phyloP scores from a whole-genome alignment of 2,797 vertebrate species.

The Lacerta bilineata region DNA sequence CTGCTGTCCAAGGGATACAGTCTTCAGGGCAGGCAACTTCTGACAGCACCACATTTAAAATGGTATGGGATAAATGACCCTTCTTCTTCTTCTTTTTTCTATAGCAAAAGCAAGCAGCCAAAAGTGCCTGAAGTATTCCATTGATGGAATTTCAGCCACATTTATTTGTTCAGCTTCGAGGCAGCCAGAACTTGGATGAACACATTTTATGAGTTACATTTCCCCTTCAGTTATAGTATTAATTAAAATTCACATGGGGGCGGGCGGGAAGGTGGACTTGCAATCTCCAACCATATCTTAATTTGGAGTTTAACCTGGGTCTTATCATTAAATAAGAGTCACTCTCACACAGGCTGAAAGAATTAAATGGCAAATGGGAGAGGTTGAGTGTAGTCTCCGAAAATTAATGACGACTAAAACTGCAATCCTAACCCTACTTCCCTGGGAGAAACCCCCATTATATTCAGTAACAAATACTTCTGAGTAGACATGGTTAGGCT shows the following conservation, averaged over 20 bases:
- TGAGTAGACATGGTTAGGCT: neutral
- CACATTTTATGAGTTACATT: conserved; percentile 51
- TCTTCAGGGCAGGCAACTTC: neutral
- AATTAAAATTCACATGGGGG: conserved; percentile 47
- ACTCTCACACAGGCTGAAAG: neutral
- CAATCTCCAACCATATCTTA: conserved; percentile 15
- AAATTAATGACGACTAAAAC: neutral
- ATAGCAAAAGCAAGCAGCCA: neutral
- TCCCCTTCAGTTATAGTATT: conserved; percentile 46
- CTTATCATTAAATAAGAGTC: conserved; percentile 29
- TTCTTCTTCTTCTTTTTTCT: neutral
- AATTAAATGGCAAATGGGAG: neutral
- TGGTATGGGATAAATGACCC: fast-evolving
- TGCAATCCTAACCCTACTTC: neutral
- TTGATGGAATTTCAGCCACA: neutral
- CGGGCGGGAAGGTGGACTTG: conserved; percentile 27
- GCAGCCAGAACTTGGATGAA: conserved; percentile 18
- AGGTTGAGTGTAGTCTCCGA: too few species aligned
- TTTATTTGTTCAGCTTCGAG: conserved; percentile 40
- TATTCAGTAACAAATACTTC: neutral
- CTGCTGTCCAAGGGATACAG: neutral
- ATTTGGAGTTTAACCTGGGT: neutral
- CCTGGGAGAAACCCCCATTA: too few species aligned
- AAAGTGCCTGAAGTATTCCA: neutral
- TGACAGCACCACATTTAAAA: fast-evolving